Evolutionary conservation across 2,113 vertebrate genomes (phyloP).

Genomic region (Myocastor coypus): DNA sequence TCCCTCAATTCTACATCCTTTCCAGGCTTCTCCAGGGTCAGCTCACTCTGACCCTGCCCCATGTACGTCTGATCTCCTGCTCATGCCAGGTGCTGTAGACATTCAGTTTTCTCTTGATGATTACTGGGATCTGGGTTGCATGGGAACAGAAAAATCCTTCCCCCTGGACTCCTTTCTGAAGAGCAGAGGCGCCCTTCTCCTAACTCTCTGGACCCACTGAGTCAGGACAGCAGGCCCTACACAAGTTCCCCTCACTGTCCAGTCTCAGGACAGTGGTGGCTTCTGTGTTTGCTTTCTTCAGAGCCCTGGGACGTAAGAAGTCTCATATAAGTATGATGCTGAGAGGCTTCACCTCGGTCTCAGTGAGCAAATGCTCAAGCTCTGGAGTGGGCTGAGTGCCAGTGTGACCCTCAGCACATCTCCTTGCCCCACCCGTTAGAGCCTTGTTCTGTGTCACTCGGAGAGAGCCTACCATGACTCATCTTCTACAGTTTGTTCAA

Average conservation of each 20-base stretch:
- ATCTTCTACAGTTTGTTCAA: background rate
- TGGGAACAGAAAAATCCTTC: background rate
- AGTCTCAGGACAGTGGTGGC: background rate
- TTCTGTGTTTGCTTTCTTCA: background rate
- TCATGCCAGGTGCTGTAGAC: background rate
- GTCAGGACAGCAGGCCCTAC: background rate
- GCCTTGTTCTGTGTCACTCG: background rate
- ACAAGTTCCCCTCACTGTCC: background rate
- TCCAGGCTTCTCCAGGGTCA: background rate
- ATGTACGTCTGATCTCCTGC: background rate
- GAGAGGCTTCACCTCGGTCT: background rate
- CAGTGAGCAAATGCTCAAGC: background rate
- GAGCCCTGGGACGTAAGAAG: background rate
- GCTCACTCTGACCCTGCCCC: background rate
- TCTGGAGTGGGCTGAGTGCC: background rate
- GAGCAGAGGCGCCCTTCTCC: background rate
- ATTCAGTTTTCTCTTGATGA: background rate
- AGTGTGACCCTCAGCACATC: fast-evolving
- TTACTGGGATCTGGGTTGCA: background rate
- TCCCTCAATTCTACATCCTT: background rate
- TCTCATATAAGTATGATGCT: background rate
- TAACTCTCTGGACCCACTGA: background rate
- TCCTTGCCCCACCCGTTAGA: background rate
- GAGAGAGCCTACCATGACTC: background rate
- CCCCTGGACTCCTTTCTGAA: background rate